phyloP scores from a whole-genome alignment of 2,888 invertebrate genomes.

The Halictus quadricinctus region DNA sequence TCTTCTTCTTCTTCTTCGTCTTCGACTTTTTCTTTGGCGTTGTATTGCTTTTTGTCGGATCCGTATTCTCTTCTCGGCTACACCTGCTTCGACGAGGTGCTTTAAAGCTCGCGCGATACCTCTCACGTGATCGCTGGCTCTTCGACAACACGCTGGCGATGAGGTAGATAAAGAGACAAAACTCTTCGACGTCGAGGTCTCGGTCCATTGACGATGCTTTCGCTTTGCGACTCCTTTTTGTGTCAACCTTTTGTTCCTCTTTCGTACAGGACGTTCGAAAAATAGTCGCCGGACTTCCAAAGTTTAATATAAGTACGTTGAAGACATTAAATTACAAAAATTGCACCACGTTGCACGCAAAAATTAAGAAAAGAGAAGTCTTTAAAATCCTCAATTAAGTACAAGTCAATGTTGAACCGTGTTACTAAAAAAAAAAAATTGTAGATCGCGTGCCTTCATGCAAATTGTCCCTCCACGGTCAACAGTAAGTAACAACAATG shows the following conservation, averaged over 20 bases:
- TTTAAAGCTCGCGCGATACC: not conserved
- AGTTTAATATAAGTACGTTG: too few relatives aligned
- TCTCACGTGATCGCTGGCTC: conserved; percentile 2
- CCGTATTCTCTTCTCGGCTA: not conserved
- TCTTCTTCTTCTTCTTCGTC: not conserved
- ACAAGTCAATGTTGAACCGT: too few relatives aligned
- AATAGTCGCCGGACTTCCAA: not conserved
- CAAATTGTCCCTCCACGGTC: not conserved
- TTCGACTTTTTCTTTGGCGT: not conserved
- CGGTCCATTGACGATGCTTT: not conserved
- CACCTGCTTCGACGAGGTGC: conserved; percentile 4
- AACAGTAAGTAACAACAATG: not conserved
- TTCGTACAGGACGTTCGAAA: not conserved
- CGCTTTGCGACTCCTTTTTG: not conserved
- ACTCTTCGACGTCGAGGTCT: not conserved
- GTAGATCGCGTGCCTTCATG: too few relatives aligned
- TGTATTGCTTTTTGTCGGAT: conserved; percentile 6
- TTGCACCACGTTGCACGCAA: not conserved
- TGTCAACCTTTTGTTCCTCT: not conserved
- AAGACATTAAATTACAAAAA: not conserved
- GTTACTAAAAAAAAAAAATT: not conserved
- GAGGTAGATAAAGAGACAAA: conserved; percentile 43
- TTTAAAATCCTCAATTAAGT: not conserved
- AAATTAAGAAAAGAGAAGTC: not conserved
- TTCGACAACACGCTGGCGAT: conserved; percentile 16